Conservation (phyloP, 2,797 vertebrate genomes). For the Eulemur mongoz region DNA sequence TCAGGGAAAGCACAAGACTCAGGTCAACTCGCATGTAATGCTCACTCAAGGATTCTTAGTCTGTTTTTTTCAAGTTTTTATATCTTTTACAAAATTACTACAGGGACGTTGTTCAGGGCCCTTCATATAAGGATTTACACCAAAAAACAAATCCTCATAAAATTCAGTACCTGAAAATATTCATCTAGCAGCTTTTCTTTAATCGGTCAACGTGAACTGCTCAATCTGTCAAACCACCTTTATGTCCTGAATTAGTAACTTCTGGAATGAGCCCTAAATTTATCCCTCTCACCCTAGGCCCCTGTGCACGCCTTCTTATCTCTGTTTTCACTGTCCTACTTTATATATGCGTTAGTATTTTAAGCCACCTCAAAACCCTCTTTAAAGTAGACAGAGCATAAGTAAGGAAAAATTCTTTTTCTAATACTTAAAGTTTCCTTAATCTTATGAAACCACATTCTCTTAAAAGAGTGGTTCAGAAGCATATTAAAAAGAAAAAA, state of each 20-base stretch:
- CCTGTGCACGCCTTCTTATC: neutral
- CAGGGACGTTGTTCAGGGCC: neutral
- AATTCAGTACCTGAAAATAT: neutral
- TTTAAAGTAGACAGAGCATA: neutral
- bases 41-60: neutral
- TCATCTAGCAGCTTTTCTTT: neutral
- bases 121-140: neutral
- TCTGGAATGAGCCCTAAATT: neutral
- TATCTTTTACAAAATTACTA: neutral
- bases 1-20: neutral
- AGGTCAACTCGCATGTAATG: neutral
- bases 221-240: neutral
- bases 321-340: slow-evolving; percentile 4
- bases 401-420: neutral
- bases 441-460: slow-evolving; percentile 56
- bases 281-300: neutral
- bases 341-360: slow-evolving; percentile 9
- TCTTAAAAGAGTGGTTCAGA: slow-evolving; percentile 40
- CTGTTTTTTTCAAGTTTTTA: neutral
- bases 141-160: neutral
- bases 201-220: neutral
- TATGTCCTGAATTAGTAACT: neutral
- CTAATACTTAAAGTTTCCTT: slow-evolving; percentile 39
- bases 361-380: slow-evolving; percentile 11
- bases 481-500: neutral